Evolutionary conservation across 2,113 vertebrate genomes (phyloP).

Genomic region (Empidonax traillii): DNA sequence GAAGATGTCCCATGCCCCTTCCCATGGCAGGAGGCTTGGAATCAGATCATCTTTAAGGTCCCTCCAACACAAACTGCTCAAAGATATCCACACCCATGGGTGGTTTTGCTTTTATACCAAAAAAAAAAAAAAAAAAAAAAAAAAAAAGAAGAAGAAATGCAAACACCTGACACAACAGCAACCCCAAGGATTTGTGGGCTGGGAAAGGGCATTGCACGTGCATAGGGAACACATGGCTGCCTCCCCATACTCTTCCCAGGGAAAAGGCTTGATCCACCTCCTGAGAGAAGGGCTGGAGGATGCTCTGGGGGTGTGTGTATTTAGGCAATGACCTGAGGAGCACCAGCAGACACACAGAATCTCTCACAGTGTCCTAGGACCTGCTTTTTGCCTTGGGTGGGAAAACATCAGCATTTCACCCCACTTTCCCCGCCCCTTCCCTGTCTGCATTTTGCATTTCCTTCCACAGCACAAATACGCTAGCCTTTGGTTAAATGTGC

Average conservation of each 20-base stretch:
- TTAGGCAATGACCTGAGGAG: background rate
- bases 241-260: background rate
- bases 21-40: fast-evolving
- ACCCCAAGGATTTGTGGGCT: too few species aligned
- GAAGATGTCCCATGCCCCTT: background rate
- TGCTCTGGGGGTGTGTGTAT: background rate
- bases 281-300: background rate
- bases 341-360: background rate
- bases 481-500: background rate
- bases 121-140: too few species aligned
- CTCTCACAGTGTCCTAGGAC: background rate
- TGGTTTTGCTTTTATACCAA: background rate
- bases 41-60: background rate
- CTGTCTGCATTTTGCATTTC: background rate
- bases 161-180: background rate
- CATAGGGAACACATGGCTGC: fast-evolving
- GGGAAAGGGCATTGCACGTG: background rate
- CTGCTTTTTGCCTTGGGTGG: background rate
- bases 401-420: background rate
- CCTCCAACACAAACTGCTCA: background rate
- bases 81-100: background rate
- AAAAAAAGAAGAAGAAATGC: background rate
- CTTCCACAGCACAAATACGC: background rate
- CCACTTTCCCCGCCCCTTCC: background rate
- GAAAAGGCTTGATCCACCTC: background rate